phyloP scores from a whole-genome alignment of 2,888 invertebrate genomes.

The Odontocerum albicorne region DNA sequence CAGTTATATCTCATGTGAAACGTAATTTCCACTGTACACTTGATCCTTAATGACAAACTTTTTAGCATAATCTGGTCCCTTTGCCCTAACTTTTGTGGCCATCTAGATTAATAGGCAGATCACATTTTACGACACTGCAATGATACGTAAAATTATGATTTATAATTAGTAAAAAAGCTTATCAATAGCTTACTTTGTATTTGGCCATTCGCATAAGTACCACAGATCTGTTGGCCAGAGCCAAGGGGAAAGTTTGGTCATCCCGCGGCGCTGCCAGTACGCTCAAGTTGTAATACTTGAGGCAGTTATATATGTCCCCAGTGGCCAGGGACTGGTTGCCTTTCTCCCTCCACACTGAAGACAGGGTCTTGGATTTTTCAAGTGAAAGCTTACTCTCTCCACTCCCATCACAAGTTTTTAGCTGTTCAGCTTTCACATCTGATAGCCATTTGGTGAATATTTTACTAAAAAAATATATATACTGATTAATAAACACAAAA shows the following conservation, averaged over 20 bases:
- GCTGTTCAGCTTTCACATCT: not conserved
- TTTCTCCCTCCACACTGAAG: slow-evolving; percentile 49
- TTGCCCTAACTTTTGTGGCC: not conserved
- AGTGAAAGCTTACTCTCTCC: not conserved
- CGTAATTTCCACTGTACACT: not conserved
- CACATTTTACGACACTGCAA: too few relatives aligned
- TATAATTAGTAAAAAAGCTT: not conserved
- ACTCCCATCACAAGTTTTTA: too few relatives aligned
- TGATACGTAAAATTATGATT: too few relatives aligned
- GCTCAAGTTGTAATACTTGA: slow-evolving; percentile 64
- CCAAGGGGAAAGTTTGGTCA: slow-evolving; percentile 61
- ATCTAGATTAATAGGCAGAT: too few relatives aligned
- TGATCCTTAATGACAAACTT: not conserved
- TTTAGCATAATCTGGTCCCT: not conserved
- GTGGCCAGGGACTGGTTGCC: slow-evolving; percentile 63
- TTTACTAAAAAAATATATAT: slow-evolving; percentile 6
- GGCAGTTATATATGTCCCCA: slow-evolving; percentile 55
- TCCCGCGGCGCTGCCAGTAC: slow-evolving; percentile 59
- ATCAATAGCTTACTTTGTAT: slow-evolving; percentile 54
- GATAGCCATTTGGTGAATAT: slow-evolving; percentile 22
- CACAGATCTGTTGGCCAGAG: slow-evolving; percentile 71
- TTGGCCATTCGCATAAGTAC: slow-evolving; percentile 60
- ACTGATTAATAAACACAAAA: not conserved
- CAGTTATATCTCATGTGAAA: too few relatives aligned
- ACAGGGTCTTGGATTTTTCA: slow-evolving; percentile 46